Conservation (phyloP, 1,140 invertebrate genomes). For the Zaprionus camerounensis region DNA sequence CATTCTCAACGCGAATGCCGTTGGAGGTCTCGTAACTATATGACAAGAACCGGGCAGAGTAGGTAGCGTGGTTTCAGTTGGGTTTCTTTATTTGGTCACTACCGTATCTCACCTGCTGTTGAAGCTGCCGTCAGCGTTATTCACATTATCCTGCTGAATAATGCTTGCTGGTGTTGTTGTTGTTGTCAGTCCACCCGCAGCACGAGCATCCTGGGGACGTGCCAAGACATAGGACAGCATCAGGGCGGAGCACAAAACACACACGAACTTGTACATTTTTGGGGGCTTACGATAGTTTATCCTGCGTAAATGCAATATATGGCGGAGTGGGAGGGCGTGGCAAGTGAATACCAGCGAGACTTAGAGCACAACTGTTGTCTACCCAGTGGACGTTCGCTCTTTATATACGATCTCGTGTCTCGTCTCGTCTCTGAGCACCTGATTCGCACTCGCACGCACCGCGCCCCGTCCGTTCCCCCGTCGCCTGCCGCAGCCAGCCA, state of each 20-base stretch:
- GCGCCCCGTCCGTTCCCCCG: not conserved
- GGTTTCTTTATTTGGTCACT: not conserved
- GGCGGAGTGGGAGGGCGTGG: conserved; percentile 16
- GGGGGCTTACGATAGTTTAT: conserved; percentile 31
- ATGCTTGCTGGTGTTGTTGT: conserved; percentile 80
- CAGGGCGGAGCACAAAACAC: conserved; percentile 66
- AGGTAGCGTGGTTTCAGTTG: not conserved
- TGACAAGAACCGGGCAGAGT: not conserved
- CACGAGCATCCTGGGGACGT: conserved; percentile 69
- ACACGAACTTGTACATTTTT: conserved; percentile 74
- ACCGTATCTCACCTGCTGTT: conserved; percentile 71
- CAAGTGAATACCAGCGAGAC: conserved; percentile 52
- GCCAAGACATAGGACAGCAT: conserved; percentile 69
- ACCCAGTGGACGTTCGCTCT: conserved; percentile 34
- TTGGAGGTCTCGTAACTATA: conserved; percentile 87
- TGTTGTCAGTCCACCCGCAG: conserved; percentile 28
- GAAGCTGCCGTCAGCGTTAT: conserved; percentile 81
- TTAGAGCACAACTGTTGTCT: conserved; percentile 67
- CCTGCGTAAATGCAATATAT: conserved; percentile 32
- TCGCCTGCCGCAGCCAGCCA: conserved; percentile 24
- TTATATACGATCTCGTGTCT: conserved; percentile 66
- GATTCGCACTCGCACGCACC: conserved; percentile 40
- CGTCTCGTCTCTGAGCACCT: conserved; percentile 37
- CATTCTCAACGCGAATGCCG: conserved; percentile 87
- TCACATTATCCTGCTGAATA: conserved; percentile 82